A percentile compares a stretch with the other conserved stretches of the same genome.
Evolutionary conservation across 2,797 vertebrate species (phyloP).

Genomic region (Peromyscus aztecus): DNA sequence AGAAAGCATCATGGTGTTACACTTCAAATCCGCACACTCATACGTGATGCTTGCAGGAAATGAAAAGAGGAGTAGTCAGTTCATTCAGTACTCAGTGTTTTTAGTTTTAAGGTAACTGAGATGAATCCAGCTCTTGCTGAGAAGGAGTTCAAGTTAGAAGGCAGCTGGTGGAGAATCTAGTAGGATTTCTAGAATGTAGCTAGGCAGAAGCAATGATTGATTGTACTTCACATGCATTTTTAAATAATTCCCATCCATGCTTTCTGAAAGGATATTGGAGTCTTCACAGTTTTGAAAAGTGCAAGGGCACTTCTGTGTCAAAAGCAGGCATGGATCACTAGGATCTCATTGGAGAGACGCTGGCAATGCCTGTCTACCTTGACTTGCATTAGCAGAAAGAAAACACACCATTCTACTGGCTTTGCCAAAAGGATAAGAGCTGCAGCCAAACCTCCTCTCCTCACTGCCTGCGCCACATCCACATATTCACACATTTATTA

Average conservation of each 20-base stretch:
- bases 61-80: slow-evolving; percentile 9
- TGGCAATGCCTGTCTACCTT: slow-evolving; percentile 1
- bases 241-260: slow-evolving; percentile 26
- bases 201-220: not conserved
- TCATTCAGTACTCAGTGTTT: not conserved
- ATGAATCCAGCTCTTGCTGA: not conserved
- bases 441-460: not conserved
- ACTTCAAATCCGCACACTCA: not conserved
- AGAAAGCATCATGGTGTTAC: not conserved
- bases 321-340: slow-evolving; percentile 38
- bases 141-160: not conserved
- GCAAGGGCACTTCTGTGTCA: slow-evolving; percentile 22
- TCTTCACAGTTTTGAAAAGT: slow-evolving; percentile 26
- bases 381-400: not conserved
- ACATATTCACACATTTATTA: not conserved
- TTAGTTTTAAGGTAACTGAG: not conserved
- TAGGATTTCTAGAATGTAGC: slow-evolving; percentile 3
- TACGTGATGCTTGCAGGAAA: not conserved
- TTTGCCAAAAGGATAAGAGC: not conserved
- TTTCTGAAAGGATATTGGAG: slow-evolving; percentile 39
- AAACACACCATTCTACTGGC: not conserved
- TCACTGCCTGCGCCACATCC: not conserved
- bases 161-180: slow-evolving; percentile 19
- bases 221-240: slow-evolving; percentile 2
- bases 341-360: slow-evolving; percentile 10